A percentile compares a stretch with the other conserved stretches of the same genome.
These are phyloP conservation scores for Pseudomyrmex cubaensis DNA, from an alignment of 1,140 invertebrate species.

Conservation along the genomic window DNA sequence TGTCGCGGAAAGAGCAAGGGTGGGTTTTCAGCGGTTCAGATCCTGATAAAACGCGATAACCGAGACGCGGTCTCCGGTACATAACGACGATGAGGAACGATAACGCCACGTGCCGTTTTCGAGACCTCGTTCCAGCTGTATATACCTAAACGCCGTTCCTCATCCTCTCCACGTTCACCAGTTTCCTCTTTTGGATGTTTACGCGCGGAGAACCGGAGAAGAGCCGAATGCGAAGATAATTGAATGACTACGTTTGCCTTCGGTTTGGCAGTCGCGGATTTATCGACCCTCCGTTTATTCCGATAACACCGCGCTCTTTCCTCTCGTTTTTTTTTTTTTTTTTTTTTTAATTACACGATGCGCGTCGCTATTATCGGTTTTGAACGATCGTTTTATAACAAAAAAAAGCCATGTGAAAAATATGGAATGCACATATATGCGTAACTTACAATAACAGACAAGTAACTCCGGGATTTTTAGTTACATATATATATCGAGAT, in stretches of 20 bases:
- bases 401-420: neutral
- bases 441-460: too few relatives aligned
- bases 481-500: too few relatives aligned
- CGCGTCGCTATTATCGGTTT: slow-evolving; percentile 18
- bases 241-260: slow-evolving; percentile 54
- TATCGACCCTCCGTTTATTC: neutral
- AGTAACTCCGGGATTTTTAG: too few relatives aligned
- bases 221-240: slow-evolving; percentile 35
- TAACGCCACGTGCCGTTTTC: slow-evolving; percentile 57
- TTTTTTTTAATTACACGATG: neutral
- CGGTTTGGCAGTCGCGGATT: slow-evolving; percentile 39
- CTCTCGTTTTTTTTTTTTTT: neutral
- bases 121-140: slow-evolving; percentile 15
- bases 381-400: neutral
- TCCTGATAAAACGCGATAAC: slow-evolving; percentile 67
- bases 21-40: slow-evolving; percentile 55
- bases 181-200: slow-evolving; percentile 57
- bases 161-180: neutral
- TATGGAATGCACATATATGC: neutral
- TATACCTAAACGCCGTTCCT: neutral
- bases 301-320: neutral
- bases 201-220: slow-evolving; percentile 1
- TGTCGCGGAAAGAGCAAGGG: slow-evolving; percentile 10
- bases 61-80: slow-evolving; percentile 21
- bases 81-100: slow-evolving; percentile 51